Conservation (phyloP, 1,140 invertebrate species). For the Steinernema khuongi region DNA sequence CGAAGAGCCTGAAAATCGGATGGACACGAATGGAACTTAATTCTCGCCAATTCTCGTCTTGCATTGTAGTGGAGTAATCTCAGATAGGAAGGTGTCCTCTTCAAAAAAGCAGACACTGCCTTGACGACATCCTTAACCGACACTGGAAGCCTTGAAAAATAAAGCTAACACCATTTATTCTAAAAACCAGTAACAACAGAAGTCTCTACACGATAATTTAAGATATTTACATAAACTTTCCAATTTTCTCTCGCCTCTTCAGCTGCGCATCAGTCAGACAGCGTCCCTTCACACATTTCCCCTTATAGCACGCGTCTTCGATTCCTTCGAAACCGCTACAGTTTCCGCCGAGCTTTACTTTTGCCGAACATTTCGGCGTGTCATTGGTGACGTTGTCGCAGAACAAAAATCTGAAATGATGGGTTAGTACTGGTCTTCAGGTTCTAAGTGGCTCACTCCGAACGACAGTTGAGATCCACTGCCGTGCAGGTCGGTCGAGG, state of each 20-base stretch:
- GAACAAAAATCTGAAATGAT: constrained; percentile 13
- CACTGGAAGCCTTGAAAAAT: too few species aligned
- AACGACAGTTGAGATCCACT: constrained; percentile 10
- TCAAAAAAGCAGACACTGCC: too few species aligned
- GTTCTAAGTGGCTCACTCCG: background rate
- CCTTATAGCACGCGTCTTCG: constrained; percentile 26
- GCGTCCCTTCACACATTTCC: constrained; percentile 22
- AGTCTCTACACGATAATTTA: too few species aligned
- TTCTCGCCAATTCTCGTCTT: too few species aligned
- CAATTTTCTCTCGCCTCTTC: background rate
- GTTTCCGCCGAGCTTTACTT: constrained; percentile 29
- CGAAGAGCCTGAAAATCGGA: too few species aligned
- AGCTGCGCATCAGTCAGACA: background rate
- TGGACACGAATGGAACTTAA: too few species aligned
- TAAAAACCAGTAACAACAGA: too few species aligned
- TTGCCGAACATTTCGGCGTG: background rate
- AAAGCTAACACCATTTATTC: too few species aligned
- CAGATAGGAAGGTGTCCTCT: too few species aligned
- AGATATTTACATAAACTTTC: background rate
- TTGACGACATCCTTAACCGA: too few species aligned
- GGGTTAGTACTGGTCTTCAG: background rate
- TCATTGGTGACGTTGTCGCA: constrained; percentile 10
- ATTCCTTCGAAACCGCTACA: constrained; percentile 35
- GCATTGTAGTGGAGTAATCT: too few species aligned
- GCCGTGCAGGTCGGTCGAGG: constrained; percentile 8